Conservation (phyloP, 2,797 vertebrate genomes). For the Margarornis squamiger region DNA sequence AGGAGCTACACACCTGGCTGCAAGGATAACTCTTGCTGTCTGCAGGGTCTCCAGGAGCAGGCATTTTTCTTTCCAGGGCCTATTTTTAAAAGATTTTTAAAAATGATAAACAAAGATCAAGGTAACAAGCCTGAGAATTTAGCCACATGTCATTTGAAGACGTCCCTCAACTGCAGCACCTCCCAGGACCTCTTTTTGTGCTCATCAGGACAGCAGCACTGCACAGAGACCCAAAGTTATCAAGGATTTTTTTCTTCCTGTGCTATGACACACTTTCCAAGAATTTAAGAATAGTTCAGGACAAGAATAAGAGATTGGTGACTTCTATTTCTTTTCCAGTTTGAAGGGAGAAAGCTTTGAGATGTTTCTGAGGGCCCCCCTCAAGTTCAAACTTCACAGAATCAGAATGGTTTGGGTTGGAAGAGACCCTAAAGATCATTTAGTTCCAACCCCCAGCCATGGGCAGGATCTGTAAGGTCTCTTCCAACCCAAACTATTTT, state of each 20-base stretch:
- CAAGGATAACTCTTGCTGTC: background rate
- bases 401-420: background rate
- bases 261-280: background rate
- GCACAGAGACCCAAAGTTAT: background rate
- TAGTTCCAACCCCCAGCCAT: background rate
- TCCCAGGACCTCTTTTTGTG: background rate
- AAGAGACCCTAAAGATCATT: background rate
- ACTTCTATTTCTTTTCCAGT: background rate
- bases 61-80: background rate
- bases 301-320: background rate
- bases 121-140: accelerated
- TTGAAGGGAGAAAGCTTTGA: background rate
- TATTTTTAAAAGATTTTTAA: background rate
- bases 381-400: background rate
- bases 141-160: background rate
- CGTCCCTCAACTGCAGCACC: background rate
- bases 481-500: background rate
- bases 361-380: background rate
- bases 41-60: background rate
- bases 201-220: background rate
- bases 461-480: background rate
- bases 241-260: background rate
- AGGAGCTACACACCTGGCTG: background rate
- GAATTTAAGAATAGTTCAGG: background rate
- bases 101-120: background rate